phyloP scores from a whole-genome alignment of 2,113 vertebrate species.

The Phyllostomus hastatus region DNA sequence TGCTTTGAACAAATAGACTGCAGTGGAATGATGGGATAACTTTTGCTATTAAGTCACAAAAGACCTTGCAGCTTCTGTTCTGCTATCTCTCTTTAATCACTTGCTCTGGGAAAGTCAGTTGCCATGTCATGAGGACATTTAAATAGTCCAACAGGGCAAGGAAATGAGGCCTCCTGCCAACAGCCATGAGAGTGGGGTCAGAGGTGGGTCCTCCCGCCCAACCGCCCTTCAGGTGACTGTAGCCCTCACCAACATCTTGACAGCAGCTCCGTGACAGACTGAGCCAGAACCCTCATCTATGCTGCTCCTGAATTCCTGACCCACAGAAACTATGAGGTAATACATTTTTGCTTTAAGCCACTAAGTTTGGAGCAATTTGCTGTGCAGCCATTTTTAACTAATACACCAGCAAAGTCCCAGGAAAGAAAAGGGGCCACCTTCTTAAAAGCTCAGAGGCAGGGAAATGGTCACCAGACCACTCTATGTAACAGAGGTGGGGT shows the following conservation, averaged over 20 bases:
- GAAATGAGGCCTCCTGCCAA: neutral
- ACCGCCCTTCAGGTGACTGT: neutral
- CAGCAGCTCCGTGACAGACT: neutral
- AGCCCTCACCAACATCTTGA: neutral
- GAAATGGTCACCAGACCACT: neutral
- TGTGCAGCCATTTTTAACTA: constrained; percentile 2
- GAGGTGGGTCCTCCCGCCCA: neutral
- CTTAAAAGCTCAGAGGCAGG: neutral
- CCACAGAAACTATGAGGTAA: neutral
- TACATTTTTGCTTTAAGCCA: constrained; percentile 1
- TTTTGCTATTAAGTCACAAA: neutral
- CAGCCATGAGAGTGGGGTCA: neutral
- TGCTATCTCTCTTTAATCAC: neutral
- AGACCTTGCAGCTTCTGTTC: neutral
- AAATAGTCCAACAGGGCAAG: neutral
- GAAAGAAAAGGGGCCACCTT: neutral
- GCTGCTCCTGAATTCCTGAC: neutral
- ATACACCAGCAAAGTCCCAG: neutral
- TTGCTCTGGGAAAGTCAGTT: constrained; percentile 28
- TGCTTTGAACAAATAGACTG: neutral
- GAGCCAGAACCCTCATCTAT: neutral
- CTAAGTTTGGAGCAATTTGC: neutral
- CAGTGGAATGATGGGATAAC: neutral
- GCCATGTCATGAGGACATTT: neutral
- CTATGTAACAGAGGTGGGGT: neutral